Evolutionary conservation across 2,797 vertebrate species (phyloP).

Genomic region (Phoeniculus purpureus): DNA sequence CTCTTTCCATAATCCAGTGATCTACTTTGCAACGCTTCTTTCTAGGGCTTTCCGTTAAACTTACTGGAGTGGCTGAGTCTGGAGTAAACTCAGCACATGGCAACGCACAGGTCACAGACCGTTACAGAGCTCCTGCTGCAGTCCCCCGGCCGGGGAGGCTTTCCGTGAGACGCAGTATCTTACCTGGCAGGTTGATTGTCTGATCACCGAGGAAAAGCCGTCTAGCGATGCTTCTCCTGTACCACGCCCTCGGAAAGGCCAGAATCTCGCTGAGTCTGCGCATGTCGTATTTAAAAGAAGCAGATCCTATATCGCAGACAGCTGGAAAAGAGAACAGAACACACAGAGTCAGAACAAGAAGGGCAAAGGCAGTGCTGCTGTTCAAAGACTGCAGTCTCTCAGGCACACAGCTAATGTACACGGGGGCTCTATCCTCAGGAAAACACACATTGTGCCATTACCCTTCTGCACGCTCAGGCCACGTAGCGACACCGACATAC

Average conservation of each 20-base stretch:
- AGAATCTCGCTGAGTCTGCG: constrained; percentile 96
- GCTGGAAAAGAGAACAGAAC: constrained; percentile 76
- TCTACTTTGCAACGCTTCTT: not conserved
- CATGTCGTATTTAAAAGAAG: constrained; percentile 99
- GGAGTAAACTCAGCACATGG: not conserved
- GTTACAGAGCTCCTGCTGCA: not conserved
- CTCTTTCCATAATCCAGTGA: not conserved
- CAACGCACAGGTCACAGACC: not conserved
- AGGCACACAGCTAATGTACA: not conserved
- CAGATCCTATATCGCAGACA: constrained; percentile 98
- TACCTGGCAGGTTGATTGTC: constrained; percentile 95
- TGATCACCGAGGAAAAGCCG: constrained; percentile 97
- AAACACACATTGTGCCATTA: not conserved
- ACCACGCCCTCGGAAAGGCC: constrained; percentile 97
- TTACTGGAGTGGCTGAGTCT: not conserved
- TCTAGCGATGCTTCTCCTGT: constrained; percentile 95
- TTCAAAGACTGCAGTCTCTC: not conserved
- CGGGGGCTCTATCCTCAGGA: not conserved
- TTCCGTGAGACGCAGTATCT: not conserved
- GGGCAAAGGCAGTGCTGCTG: too few species aligned
- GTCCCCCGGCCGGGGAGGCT: not conserved
- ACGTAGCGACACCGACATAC: not conserved
- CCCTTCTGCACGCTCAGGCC: too few species aligned
- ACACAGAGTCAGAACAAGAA: not conserved
- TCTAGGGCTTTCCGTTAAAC: not conserved